phyloP scores from a whole-genome alignment of 1,140 invertebrate species.

The Meteorus sp. region DNA sequence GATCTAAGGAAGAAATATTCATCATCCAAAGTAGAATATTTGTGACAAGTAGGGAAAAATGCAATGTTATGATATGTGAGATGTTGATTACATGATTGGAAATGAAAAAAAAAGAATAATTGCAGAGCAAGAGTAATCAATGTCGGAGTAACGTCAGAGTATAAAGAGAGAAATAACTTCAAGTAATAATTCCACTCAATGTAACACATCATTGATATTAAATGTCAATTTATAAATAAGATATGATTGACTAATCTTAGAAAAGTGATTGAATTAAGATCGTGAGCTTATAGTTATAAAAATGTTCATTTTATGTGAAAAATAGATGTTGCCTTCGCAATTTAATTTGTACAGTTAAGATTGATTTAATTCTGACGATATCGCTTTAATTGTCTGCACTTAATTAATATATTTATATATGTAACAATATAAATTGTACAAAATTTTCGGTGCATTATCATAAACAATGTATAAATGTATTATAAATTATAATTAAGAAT shows the following conservation, averaged over 20 bases:
- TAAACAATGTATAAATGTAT: conserved; percentile 28
- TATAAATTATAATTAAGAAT: conserved; percentile 7
- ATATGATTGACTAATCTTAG: no score
- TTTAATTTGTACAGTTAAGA: neutral
- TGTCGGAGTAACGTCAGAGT: conserved; percentile 8
- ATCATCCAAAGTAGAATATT: no score
- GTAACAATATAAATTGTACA: neutral
- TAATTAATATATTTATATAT: no score
- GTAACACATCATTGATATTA: neutral
- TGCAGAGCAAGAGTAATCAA: no score
- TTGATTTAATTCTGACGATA: neutral
- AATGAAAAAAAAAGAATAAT: no score
- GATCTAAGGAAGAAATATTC: no score
- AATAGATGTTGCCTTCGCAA: neutral
- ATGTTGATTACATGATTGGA: no score
- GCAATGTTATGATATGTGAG: no score
- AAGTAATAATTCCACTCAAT: neutral
- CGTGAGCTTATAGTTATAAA: conserved; percentile 11
- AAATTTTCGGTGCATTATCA: neutral
- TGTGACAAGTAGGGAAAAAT: no score
- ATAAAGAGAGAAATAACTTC: neutral
- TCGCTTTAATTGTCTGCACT: neutral
- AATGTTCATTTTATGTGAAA: neutral
- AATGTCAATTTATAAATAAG: conserved; percentile 1
- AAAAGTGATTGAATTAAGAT: no score